phyloP scores from a whole-genome alignment of 2,797 vertebrate species.

The Clamator glandarius region DNA sequence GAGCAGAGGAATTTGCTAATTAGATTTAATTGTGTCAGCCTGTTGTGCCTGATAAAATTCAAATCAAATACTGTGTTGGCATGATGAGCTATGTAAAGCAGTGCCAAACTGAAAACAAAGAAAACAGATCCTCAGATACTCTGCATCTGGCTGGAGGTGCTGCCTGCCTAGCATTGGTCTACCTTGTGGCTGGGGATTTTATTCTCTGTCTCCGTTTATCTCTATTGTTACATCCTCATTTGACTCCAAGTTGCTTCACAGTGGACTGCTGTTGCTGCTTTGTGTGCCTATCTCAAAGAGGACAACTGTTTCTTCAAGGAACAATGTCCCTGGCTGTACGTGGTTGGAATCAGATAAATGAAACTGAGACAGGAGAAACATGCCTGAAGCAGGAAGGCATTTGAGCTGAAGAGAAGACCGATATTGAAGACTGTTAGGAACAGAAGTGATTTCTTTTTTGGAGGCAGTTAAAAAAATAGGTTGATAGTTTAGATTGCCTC shows the following conservation, averaged over 20 bases:
- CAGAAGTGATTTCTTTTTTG: not conserved
- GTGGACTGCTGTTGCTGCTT: not conserved
- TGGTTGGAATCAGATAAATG: not conserved
- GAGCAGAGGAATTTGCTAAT: constrained; percentile 14
- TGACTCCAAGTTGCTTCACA: not conserved
- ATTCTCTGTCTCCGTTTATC: not conserved
- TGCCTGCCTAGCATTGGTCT: not conserved
- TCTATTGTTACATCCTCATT: not conserved
- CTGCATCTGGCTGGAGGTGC: not conserved
- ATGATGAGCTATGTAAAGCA: not conserved
- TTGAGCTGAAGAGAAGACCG: not conserved
- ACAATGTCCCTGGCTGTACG: rapidly evolving
- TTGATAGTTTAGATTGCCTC: not conserved
- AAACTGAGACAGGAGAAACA: not conserved
- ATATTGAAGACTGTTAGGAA: not conserved
- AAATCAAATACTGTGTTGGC: constrained; percentile 15
- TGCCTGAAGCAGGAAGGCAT: not conserved
- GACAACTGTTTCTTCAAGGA: not conserved
- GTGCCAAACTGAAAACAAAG: not conserved
- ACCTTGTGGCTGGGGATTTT: not conserved
- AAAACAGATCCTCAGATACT: not conserved
- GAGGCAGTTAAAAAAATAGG: not conserved
- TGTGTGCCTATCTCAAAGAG: not conserved
- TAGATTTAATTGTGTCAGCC: constrained; percentile 22
- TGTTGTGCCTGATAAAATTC: not conserved